A percentile compares a stretch with the other conserved stretches of the same genome.
Conservation (phyloP, 2,113 vertebrate genomes). For the Pagrus major region DNA sequence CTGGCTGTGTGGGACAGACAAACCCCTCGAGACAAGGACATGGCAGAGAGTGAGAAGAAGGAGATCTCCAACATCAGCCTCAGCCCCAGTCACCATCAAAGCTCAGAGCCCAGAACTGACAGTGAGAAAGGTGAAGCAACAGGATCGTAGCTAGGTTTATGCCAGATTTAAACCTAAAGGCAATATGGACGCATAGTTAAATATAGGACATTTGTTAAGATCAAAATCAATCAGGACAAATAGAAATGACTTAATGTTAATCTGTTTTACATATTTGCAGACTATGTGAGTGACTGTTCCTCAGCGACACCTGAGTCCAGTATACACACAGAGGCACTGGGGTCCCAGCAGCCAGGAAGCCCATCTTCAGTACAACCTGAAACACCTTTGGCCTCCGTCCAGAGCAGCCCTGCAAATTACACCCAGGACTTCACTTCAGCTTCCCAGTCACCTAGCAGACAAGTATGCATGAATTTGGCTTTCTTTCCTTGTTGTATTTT, state of each 20-base stretch:
- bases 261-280: slow-evolving; percentile 73
- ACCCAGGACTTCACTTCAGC: slow-evolving; percentile 87
- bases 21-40: slow-evolving; percentile 36
- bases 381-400: slow-evolving; percentile 63
- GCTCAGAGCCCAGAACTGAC: slow-evolving; percentile 53
- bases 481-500: neutral
- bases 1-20: slow-evolving; percentile 92
- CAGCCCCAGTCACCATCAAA: slow-evolving; percentile 35
- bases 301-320: slow-evolving; percentile 83
- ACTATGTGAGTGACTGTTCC: slow-evolving; percentile 84
- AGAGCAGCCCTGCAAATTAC: slow-evolving; percentile 83
- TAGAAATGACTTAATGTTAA: neutral
- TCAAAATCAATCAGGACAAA: neutral
- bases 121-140: slow-evolving; percentile 72
- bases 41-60: slow-evolving; percentile 34
- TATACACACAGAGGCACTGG: slow-evolving; percentile 84
- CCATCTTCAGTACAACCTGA: slow-evolving; percentile 76
- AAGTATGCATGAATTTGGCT: slow-evolving; percentile 70
- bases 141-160: neutral
- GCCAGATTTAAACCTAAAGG: neutral
- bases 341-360: slow-evolving; percentile 84
- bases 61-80: slow-evolving; percentile 51
- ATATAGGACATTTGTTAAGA: neutral
- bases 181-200: neutral
- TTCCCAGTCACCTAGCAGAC: slow-evolving; percentile 77